Evolutionary conservation across 2,888 invertebrate species (phyloP).

Genomic region (Drosophila villosipedis): DNA sequence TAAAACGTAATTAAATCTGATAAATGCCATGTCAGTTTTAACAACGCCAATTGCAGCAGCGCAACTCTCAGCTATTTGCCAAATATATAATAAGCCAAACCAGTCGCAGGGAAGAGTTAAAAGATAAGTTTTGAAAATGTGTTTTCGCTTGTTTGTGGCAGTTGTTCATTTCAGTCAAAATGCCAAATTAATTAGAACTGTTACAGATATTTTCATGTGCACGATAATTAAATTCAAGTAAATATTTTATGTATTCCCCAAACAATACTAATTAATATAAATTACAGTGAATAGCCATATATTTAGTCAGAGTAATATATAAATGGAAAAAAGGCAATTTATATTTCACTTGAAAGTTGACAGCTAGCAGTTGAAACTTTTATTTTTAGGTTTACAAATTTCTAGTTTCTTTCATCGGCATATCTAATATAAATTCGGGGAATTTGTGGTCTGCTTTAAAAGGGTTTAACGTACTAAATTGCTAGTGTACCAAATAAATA

Average conservation of each 20-base stretch:
- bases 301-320: too few relatives aligned
- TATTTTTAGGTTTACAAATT: neutral
- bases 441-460: slow-evolving; percentile 1
- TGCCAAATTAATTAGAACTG: too few relatives aligned
- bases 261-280: too few relatives aligned
- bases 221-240: too few relatives aligned
- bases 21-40: neutral
- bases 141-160: neutral
- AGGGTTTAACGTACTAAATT: slow-evolving; percentile 18
- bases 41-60: neutral
- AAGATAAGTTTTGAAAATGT: slow-evolving; percentile 7
- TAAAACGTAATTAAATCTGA: neutral
- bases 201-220: too few relatives aligned
- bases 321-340: neutral
- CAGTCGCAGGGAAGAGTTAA: slow-evolving; percentile 4
- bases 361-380: neutral
- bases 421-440: neutral
- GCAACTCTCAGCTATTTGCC: neutral
- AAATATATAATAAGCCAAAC: slow-evolving; percentile 2
- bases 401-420: neutral
- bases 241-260: too few relatives aligned
- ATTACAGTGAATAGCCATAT: too few relatives aligned
- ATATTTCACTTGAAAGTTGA: neutral
- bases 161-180: slow-evolving; percentile 44
- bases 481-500: neutral